A percentile compares a stretch with the other conserved stretches of the same genome.
Conservation (phyloP, 2,888 invertebrate genomes). For the Cosmia trapezina region DNA sequence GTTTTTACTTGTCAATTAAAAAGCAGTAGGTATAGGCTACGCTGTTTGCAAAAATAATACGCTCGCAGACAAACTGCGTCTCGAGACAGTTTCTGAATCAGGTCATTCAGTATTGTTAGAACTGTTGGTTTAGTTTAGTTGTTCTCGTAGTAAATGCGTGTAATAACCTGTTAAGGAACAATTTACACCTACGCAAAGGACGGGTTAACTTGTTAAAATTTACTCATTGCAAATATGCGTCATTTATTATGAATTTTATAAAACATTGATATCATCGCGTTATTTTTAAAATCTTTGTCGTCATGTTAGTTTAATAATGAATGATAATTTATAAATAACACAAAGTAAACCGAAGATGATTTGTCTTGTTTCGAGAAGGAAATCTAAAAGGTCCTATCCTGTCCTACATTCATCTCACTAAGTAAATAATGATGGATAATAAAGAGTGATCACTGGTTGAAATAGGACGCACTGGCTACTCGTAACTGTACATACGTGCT, state of each 20-base stretch:
- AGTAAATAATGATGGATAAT: constrained; percentile 71
- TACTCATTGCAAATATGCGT: constrained; percentile 32
- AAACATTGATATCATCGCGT: constrained; percentile 9
- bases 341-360: constrained; percentile 15
- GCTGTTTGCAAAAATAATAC: neutral
- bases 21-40: neutral
- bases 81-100: constrained; percentile 22
- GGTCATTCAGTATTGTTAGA: constrained; percentile 40
- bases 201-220: constrained; percentile 30
- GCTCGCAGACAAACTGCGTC: neutral
- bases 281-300: neutral
- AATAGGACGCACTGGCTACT: constrained; percentile 63
- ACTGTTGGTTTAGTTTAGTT: constrained; percentile 9
- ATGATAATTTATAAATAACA: constrained; percentile 4
- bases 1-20: neutral
- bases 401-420: constrained; percentile 62
- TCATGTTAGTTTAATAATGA: neutral
- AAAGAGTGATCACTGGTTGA: constrained; percentile 60
- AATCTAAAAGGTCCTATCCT: constrained; percentile 55
- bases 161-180: constrained; percentile 39
- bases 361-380: constrained; percentile 49
- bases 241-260: constrained; percentile 11
- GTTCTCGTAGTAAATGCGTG: constrained; percentile 32
- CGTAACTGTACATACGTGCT: constrained; percentile 39
- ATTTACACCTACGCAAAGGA: constrained; percentile 46